Percentiles rank a stretch among this genome's conserved stretches.
These are phyloP conservation scores for Ictalurus furcatus DNA, from an alignment of 2,113 vertebrate species.

Conservation along the genomic window DNA sequence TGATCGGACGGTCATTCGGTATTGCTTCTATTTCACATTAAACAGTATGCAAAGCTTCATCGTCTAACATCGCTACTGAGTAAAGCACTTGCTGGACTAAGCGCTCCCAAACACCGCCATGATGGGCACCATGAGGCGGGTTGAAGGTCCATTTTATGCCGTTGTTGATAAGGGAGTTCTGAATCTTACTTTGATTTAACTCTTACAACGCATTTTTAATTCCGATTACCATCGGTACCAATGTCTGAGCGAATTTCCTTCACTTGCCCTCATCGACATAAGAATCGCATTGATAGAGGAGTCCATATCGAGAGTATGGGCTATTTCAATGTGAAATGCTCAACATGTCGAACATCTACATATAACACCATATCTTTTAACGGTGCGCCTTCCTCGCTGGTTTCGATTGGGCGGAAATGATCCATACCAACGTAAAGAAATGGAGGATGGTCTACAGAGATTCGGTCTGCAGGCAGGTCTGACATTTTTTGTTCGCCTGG, in stretches of 20 bases:
- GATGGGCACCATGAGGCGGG: no score
- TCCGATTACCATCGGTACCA: background rate
- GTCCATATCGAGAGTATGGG: background rate
- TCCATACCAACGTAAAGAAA: background rate
- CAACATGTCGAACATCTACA: background rate
- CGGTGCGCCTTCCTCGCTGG: background rate
- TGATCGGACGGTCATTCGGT: no score
- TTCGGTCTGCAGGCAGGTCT: background rate
- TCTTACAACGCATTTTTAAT: no score
- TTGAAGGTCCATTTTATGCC: no score
- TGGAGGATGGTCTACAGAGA: background rate
- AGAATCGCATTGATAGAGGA: background rate
- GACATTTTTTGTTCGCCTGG: slow-evolving; percentile 28
- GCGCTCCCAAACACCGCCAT: no score
- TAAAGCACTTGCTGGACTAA: no score
- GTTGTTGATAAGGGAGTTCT: no score
- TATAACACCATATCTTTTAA: slow-evolving; percentile 7
- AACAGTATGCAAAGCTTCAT: no score
- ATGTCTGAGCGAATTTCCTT: background rate
- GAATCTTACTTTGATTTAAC: no score
- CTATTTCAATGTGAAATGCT: background rate
- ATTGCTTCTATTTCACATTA: no score
- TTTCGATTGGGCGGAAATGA: slow-evolving; percentile 11
- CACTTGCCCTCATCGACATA: background rate
- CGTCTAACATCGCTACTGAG: no score